Base-by-base conservation (phyloP, 2,797 vertebrate species). In the Anguilla marmorata region DNA sequence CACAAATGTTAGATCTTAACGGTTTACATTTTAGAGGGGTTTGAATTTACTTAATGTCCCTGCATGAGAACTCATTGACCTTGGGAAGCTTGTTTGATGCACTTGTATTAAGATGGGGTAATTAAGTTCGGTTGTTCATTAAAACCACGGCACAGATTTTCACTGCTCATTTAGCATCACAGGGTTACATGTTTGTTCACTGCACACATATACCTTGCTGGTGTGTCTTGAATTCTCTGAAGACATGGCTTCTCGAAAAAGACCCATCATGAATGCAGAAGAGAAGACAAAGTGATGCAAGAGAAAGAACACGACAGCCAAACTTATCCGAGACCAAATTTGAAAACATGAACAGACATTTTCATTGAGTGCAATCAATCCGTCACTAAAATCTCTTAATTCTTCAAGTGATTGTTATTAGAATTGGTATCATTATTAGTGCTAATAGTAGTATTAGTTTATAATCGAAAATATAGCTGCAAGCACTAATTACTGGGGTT, bases 1-100 rank as follows among this genome's bases (percentile, higher is more conserved):
- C 74, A 41, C 4, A 79, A 21, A 41, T 41, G 74, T 79, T 41
- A 79, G 74, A 79, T 79, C 74, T 79, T 79, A 79, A 79, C 19
- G 21, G 74, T 41, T 79, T 30, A 12, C 69, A 30, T 72, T 72
- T 27, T 21, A 79, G 74, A 79, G 12, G 8, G 19, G 14, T 79
- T 14, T 79, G 74, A 79, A 79, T 79, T 5, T 41, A 6, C 37
- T 72, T 79, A 37, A 79, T 37, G 41, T 74, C 4, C 16, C 1
- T 4, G 16, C 14, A 79, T 3, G 33, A 79, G 37, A 21, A 45
- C 74, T 21, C 74, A 16, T 41, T 79, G 33, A 79, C 74, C 74
- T 45, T 79, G 74, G 30, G 33, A 79, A 79, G 21, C 74, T 79
- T 79, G 7, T 37, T 79, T 41, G 33, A 79, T 41, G 37, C 6